phyloP scores from a whole-genome alignment of 1,140 invertebrate genomes.

The Drosophila grimshawi region DNA sequence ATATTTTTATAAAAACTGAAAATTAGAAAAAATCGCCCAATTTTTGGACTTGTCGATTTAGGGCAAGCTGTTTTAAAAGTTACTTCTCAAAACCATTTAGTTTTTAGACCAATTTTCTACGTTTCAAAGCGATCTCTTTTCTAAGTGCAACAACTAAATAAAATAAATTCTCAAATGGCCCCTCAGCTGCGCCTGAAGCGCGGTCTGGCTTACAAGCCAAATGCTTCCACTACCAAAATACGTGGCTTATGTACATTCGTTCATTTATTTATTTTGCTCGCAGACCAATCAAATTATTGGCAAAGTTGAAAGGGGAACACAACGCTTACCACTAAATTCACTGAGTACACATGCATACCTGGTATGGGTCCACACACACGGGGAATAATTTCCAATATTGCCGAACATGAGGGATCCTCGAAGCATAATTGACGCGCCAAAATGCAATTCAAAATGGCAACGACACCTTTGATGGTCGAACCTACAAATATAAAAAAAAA shows the following conservation, averaged over 20 bases:
- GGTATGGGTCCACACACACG: constrained; percentile 94
- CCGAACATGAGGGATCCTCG: constrained; percentile 93
- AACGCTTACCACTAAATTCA: constrained; percentile 20
- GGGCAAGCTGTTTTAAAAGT: too few species aligned
- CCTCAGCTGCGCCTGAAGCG: constrained; percentile 25
- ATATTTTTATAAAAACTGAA: too few species aligned
- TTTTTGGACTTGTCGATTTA: too few species aligned
- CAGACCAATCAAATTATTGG: constrained; percentile 33
- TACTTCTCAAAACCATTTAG: too few species aligned
- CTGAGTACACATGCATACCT: constrained; percentile 87
- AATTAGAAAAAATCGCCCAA: too few species aligned
- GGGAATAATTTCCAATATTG: constrained; percentile 94
- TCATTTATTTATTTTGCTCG: constrained; percentile 7
- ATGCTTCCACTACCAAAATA: constrained; percentile 42
- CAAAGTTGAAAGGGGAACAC: constrained; percentile 5
- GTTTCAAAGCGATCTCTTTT: too few species aligned
- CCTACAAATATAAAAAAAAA: constrained; percentile 86
- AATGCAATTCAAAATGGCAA: constrained; percentile 93
- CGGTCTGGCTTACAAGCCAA: constrained; percentile 7
- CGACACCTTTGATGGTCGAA: constrained; percentile 89
- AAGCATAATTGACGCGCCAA: constrained; percentile 93
- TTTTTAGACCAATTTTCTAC: too few species aligned
- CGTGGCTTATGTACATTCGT: constrained; percentile 39
- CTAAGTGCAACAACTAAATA: constrained; percentile 43
- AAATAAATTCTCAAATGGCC: constrained; percentile 79